These are phyloP conservation scores for Dendropsophus ebraccatus DNA, from an alignment of 2,113 vertebrate species.

Conservation along the genomic window DNA sequence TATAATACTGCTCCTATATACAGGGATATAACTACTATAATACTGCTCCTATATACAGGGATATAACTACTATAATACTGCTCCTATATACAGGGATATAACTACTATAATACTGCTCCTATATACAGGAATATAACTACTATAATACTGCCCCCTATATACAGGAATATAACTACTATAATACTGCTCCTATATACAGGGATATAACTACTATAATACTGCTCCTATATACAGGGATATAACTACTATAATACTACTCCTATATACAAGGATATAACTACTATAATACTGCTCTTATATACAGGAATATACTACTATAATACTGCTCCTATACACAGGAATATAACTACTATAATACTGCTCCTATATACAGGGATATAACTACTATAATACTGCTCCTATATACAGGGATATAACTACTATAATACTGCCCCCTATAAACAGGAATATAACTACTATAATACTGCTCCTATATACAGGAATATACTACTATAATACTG, in stretches of 20 bases:
- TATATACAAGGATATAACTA: neutral
- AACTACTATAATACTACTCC: no score
- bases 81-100: no score
- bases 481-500: neutral
- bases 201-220: neutral
- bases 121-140: constrained; percentile 10
- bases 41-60: neutral
- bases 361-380: constrained; percentile 3
- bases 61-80: constrained; percentile 21
- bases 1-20: no score
- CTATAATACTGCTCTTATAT: neutral
- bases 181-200: neutral
- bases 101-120: no score
- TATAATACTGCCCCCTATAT: no score
- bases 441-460: neutral
- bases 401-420: neutral
- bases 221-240: neutral
- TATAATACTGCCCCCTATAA: neutral
- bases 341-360: constrained; percentile 19
- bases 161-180: constrained; percentile 5
- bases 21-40: no score
- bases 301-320: no score
- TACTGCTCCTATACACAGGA: neutral
- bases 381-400: constrained; percentile 14
- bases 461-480: no score